These are phyloP conservation scores for Sphyrna mokarran DNA, from an alignment of 2,113 vertebrate species.

Conservation along the genomic window DNA sequence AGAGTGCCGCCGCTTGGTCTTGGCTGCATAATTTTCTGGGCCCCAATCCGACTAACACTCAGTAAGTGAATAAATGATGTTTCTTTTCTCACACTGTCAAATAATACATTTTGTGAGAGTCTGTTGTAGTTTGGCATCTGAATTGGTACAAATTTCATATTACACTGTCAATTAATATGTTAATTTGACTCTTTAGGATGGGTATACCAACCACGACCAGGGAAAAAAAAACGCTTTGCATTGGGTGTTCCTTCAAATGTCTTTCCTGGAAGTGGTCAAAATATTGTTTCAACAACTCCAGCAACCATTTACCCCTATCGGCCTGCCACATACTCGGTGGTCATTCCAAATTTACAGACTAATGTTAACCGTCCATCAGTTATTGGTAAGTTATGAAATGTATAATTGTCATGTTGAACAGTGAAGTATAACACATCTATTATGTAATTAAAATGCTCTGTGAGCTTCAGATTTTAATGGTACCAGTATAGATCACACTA, in stretches of 20 bases:
- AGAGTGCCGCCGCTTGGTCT: background rate
- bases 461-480: background rate
- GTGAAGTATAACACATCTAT: background rate
- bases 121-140: background rate
- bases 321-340: constrained; percentile 54
- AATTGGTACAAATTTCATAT: background rate
- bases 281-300: constrained; percentile 50
- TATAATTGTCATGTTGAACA: background rate
- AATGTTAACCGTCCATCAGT: constrained; percentile 49
- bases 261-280: constrained; percentile 52
- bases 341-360: constrained; percentile 51
- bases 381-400: constrained; percentile 25
- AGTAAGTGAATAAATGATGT: background rate
- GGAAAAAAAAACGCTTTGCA: constrained; percentile 59
- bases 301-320: constrained; percentile 50
- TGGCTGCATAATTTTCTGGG: background rate
- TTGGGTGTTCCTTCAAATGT: constrained; percentile 46
- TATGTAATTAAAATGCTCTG: background rate
- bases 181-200: constrained; percentile 57
- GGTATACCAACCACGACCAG: constrained; percentile 67
- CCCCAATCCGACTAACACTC: background rate
- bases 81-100: background rate
- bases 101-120: background rate
- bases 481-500: background rate
- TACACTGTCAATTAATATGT: background rate